Evolutionary conservation across 2,797 vertebrate species (phyloP).

Genomic region (Catostomus latipinnis): DNA sequence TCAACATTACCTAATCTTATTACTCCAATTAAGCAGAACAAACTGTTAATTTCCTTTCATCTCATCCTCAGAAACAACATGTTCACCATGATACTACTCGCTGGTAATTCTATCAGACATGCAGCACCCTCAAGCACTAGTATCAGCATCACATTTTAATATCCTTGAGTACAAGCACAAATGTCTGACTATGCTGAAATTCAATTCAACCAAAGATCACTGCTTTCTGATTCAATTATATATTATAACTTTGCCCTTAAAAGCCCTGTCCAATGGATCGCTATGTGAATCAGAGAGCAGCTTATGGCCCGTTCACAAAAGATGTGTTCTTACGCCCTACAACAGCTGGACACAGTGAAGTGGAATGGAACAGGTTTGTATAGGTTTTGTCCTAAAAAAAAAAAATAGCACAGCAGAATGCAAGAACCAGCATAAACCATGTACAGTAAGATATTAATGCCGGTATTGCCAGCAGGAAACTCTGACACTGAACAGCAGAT

Average conservation of each 20-base stretch:
- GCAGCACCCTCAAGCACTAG: background rate
- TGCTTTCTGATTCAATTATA: background rate
- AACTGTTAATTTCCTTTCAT: too few species aligned
- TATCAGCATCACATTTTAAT: background rate
- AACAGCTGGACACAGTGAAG: too few species aligned
- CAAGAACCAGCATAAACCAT: too few species aligned
- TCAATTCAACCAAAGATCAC: background rate
- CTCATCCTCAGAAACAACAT: background rate
- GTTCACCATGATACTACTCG: background rate
- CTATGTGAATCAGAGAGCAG: too few species aligned
- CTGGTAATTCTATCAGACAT: background rate
- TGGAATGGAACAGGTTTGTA: too few species aligned
- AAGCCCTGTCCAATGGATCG: too few species aligned
- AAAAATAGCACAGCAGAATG: too few species aligned
- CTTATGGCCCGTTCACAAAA: too few species aligned
- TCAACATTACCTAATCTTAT: background rate
- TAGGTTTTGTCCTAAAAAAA: too few species aligned
- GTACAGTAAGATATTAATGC: background rate
- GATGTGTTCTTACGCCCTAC: too few species aligned
- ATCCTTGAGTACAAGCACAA: background rate
- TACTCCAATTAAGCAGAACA: background rate
- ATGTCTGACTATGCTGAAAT: background rate
- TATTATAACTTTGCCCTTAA: background rate
- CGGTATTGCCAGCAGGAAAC: background rate
- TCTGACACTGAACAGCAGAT: background rate